These are phyloP conservation scores for Clarias laeviceps DNA, from an alignment of 2,797 vertebrate species.

Conservation along the genomic window DNA sequence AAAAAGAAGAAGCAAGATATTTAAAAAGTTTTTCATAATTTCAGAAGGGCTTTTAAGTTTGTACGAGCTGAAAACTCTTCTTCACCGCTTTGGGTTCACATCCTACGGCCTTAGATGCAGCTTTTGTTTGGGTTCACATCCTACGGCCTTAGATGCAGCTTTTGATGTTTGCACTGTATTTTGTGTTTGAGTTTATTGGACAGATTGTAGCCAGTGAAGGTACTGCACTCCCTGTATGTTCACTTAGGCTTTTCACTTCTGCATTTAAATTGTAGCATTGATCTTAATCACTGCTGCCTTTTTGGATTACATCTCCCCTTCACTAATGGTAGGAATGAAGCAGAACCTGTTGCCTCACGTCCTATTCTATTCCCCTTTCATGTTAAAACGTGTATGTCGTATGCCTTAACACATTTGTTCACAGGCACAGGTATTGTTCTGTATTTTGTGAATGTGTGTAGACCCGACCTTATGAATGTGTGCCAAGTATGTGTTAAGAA, in stretches of 20 bases:
- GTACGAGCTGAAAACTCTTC: not conserved
- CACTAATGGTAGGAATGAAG: slow-evolving; percentile 26
- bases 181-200: not conserved
- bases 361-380: slow-evolving; percentile 1
- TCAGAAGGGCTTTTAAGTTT: not conserved
- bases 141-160: not conserved
- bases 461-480: not conserved
- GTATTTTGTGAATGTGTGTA: not conserved
- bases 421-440: not conserved
- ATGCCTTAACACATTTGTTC: not conserved
- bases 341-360: slow-evolving; percentile 30
- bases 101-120: not conserved
- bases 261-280: slow-evolving; percentile 2
- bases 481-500: not conserved
- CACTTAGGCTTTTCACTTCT: not conserved
- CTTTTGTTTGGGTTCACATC: not conserved
- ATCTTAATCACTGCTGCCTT: slow-evolving; percentile 26
- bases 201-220: not conserved
- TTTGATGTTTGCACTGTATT: not conserved
- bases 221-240: not conserved
- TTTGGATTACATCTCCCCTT: slow-evolving; percentile 10
- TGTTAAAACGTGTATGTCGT: slow-evolving; percentile 37
- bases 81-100: not conserved
- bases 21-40: not conserved
- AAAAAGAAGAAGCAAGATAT: not conserved